phyloP scores from a whole-genome alignment of 2,797 vertebrate species.

The Fistularia commersonii region DNA sequence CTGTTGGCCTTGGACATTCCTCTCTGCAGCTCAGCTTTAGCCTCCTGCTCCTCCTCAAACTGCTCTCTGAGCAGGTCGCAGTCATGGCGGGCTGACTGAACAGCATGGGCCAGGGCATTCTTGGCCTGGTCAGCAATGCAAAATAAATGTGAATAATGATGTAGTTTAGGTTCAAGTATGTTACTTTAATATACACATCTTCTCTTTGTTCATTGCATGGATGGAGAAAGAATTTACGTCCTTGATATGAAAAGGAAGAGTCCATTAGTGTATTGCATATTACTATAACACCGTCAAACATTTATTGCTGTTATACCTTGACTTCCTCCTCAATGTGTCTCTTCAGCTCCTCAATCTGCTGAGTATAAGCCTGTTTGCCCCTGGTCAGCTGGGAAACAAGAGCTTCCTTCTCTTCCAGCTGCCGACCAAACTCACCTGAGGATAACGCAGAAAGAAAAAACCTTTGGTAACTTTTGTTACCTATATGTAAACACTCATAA shows the following conservation, averaged over 20 bases:
- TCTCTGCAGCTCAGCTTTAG: constrained; percentile 83
- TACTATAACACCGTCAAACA: too few species aligned
- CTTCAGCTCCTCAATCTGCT: constrained; percentile 88
- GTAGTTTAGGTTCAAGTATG: background rate
- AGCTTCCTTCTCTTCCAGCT: constrained; percentile 84
- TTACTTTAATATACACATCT: background rate
- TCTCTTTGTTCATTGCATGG: too few species aligned
- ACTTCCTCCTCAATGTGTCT: constrained; percentile 80
- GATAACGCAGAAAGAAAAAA: background rate
- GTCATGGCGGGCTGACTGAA: constrained; percentile 82
- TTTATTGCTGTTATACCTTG: constrained; percentile 43
- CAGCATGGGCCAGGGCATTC: constrained; percentile 79
- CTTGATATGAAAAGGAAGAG: too few species aligned
- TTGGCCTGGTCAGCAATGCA: too few species aligned
- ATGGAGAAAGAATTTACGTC: too few species aligned
- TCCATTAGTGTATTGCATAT: too few species aligned
- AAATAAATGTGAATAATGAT: background rate
- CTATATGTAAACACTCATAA: too few species aligned
- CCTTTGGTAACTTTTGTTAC: too few species aligned
- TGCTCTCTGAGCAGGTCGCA: constrained; percentile 86
- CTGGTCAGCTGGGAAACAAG: constrained; percentile 85
- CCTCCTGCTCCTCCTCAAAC: too few species aligned
- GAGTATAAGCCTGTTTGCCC: constrained; percentile 84
- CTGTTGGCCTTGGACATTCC: constrained; percentile 85
- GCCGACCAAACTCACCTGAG: constrained; percentile 76